Percentiles rank a stretch among this genome's conserved stretches.
phyloP scores from a whole-genome alignment of 1,140 invertebrate genomes.

The Acromyrmex charruanus region DNA sequence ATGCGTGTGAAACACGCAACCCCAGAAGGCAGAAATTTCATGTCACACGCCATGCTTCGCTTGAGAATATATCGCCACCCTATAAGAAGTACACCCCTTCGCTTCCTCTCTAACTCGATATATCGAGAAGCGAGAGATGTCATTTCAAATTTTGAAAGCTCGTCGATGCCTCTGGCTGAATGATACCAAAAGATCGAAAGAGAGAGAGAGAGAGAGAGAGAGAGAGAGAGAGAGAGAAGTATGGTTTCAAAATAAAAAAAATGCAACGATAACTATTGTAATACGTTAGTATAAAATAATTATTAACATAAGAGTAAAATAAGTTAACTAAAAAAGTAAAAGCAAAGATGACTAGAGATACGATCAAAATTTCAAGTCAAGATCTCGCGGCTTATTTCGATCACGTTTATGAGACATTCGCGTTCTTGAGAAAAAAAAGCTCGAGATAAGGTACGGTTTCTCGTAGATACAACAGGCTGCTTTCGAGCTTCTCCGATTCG shows the following conservation, averaged over 20 bases:
- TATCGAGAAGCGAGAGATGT: conserved; percentile 32
- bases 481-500: conserved; percentile 60
- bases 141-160: conserved; percentile 51
- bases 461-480: conserved; percentile 1
- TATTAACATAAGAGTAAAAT: conserved; percentile 1
- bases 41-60: conserved; percentile 28
- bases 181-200: not conserved
- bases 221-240: not conserved
- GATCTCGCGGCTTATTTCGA: conserved; percentile 10
- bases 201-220: not conserved
- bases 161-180: conserved; percentile 14
- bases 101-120: conserved; percentile 46
- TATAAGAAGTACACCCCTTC: conserved; percentile 22
- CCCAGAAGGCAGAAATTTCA: conserved; percentile 44
- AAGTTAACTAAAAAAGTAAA: not conserved
- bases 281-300: not conserved
- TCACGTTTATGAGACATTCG: conserved; percentile 6
- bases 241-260: not conserved
- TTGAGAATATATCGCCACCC: conserved; percentile 43
- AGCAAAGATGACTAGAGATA: not conserved
- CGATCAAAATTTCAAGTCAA: not conserved
- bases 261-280: not conserved
- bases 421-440: not conserved
- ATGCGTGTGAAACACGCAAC: conserved; percentile 7
- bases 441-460: not conserved